Conservation (phyloP, 2,888 invertebrate genomes). For the Timema podura region DNA sequence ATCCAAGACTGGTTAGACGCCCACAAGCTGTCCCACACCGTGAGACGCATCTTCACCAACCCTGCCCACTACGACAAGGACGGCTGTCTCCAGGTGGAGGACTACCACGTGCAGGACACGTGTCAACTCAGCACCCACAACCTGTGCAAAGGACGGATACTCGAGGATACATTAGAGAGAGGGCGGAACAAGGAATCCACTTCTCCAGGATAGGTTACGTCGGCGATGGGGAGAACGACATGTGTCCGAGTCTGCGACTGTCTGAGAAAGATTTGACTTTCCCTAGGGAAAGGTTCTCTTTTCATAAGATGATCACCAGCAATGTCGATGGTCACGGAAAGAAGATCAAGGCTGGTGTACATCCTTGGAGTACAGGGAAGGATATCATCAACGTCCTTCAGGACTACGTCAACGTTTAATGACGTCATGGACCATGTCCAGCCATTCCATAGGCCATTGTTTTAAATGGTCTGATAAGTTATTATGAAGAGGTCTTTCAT, state of each 20-base stretch:
- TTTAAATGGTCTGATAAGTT: too few relatives aligned
- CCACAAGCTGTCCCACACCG: constrained; percentile 45
- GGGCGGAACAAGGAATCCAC: constrained; percentile 45
- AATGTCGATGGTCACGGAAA: constrained; percentile 31
- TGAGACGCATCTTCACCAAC: constrained; percentile 62
- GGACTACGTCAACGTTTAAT: constrained; percentile 7
- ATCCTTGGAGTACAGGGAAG: constrained; percentile 41
- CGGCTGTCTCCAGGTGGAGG: constrained; percentile 55
- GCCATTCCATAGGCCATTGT: too few relatives aligned
- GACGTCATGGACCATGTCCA: too few relatives aligned
- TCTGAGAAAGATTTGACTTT: constrained; percentile 59
- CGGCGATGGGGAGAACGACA: constrained; percentile 76
- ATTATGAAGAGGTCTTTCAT: too few relatives aligned
- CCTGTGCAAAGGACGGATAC: constrained; percentile 71
- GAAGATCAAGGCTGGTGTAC: constrained; percentile 42
- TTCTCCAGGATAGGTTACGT: constrained; percentile 61
- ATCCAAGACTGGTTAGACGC: constrained; percentile 59
- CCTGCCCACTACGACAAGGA: constrained; percentile 58
- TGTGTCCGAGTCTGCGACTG: constrained; percentile 67
- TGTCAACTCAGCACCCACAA: constrained; percentile 68
- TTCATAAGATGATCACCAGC: constrained; percentile 41
- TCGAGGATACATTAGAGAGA: constrained; percentile 59
- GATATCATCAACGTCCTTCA: constrained; percentile 35
- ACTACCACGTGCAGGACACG: constrained; percentile 64
- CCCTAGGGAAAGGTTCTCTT: constrained; percentile 54